Base-by-base conservation (phyloP, 2,797 vertebrate species). In the Emydoidea blandingii region DNA sequence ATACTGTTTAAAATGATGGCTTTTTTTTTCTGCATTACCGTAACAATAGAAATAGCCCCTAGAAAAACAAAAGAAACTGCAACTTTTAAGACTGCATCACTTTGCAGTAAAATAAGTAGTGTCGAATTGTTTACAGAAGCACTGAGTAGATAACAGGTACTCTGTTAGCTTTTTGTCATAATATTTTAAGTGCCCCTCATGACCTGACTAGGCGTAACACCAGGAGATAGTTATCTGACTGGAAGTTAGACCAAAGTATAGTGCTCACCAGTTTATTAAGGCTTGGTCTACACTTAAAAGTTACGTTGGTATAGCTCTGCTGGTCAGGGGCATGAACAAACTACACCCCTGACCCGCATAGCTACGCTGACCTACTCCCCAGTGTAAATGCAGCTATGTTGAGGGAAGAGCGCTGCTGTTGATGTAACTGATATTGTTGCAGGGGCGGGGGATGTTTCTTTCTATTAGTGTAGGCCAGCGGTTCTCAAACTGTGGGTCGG, bases 211-310 rank as follows among this genome's bases (percentile, higher is more conserved):
- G 90, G 94, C 87, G 53, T 89, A 92, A 88, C 80, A 57, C 78
- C 1, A 1, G 91, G 74, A 86, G 94, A 92, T 88, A 86, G 92
- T 54, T 95, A 91, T 89, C 89, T 93, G 94, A 95, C 91, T 81
- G 94, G 91, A 95, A 94, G 94, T 95, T 84, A 92, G 92, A 96
- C 62, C 90, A 93, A 94, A 91, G 90, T 93, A 90, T 89, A 90
- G 74, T 0, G 23, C 82, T 93, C 83, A 90, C 44, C 91, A 94
- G 93, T 95, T 96, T 96, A 65, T n/a, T 16, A n/a, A n/a, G 62
- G 15, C 34, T 19, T 65, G 62, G 34, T 65, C 34, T 65, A 65
- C 31, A 62, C 18, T 68, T 59, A 29, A 29, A 59, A 29, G 27
- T 59, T 59, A 59, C 6, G 57, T 31, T 14, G 57, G 27, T 12